Evolutionary conservation across 2,113 vertebrate species (phyloP).

Genomic region (Parus major): DNA sequence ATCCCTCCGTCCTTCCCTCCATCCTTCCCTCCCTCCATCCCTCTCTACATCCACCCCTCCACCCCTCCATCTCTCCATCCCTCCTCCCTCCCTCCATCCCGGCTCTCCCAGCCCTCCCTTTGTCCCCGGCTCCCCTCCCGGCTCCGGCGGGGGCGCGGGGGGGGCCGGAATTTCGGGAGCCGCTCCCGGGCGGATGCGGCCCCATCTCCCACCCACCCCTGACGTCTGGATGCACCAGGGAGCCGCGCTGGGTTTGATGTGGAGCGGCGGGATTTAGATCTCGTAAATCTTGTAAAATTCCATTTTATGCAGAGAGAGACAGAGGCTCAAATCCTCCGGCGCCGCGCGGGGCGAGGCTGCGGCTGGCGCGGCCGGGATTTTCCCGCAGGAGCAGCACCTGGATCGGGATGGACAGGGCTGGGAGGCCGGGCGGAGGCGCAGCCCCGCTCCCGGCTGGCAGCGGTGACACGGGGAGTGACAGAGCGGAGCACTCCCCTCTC

Average conservation of each 20-base stretch:
- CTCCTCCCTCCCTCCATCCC: not conserved
- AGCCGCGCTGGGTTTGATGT: slow-evolving; percentile 21
- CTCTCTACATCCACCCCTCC: not conserved
- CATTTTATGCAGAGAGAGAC: slow-evolving; percentile 5
- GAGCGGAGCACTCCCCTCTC: not conserved
- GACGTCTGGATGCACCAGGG: slow-evolving; percentile 11
- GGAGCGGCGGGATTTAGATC: not conserved
- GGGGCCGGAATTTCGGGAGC: not conserved
- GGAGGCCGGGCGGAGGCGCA: not conserved
- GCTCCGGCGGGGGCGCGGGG: not conserved
- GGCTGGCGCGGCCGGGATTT: not conserved
- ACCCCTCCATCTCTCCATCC: not conserved
- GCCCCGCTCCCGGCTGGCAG: not conserved
- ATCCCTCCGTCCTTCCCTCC: fast-evolving
- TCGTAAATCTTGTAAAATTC: slow-evolving; percentile 61
- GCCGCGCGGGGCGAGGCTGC: not conserved
- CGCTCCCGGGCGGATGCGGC: not conserved
- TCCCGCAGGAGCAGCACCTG: not conserved
- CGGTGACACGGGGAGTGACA: fast-evolving
- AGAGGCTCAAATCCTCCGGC: not conserved
- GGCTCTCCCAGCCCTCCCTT: not conserved
- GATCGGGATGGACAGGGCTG: not conserved
- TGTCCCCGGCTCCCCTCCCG: not conserved
- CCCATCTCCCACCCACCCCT: slow-evolving; percentile 28
- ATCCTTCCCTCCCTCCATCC: not conserved